Percentiles rank a stretch among this genome's conserved stretches.
phyloP scores from a whole-genome alignment of 2,888 invertebrate species.

The Meloe dianella region DNA sequence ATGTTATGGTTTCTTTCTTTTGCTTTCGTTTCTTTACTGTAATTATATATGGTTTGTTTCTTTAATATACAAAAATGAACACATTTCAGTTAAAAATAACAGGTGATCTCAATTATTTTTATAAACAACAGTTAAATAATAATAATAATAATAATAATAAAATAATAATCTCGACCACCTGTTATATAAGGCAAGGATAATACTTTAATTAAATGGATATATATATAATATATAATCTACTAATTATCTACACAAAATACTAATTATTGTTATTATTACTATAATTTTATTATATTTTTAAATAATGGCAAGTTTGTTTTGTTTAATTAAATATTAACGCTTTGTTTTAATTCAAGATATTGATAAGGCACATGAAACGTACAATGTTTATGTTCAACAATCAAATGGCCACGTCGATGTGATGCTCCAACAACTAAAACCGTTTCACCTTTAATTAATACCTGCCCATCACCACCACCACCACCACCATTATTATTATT shows the following conservation, averaged over 20 bases:
- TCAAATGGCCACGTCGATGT: conserved; percentile 81
- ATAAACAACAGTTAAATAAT: too few relatives aligned
- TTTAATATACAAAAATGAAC: conserved; percentile 1
- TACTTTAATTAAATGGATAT: background rate
- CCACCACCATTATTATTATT: too few relatives aligned
- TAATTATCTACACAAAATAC: conserved; percentile 1
- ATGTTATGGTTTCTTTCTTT: background rate
- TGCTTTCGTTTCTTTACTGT: background rate
- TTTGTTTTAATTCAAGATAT: conserved; percentile 75
- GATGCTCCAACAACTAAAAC: conserved; percentile 90
- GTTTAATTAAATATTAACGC: conserved; percentile 55
- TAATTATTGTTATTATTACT: background rate
- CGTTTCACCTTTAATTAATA: conserved; percentile 80
- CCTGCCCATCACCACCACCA: conserved; percentile 65
- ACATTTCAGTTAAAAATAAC: conserved; percentile 1
- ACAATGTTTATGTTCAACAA: conserved; percentile 77
- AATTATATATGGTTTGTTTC: background rate
- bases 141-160: too few relatives aligned
- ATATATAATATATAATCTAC: too few relatives aligned
- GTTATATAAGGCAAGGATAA: background rate
- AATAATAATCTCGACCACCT: background rate
- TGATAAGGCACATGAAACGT: conserved; percentile 83
- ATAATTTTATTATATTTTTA: too few relatives aligned
- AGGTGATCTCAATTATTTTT: background rate
- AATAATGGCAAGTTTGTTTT: background rate